phyloP scores from a whole-genome alignment of 2,888 invertebrate genomes.

The Campoplex capitator region DNA sequence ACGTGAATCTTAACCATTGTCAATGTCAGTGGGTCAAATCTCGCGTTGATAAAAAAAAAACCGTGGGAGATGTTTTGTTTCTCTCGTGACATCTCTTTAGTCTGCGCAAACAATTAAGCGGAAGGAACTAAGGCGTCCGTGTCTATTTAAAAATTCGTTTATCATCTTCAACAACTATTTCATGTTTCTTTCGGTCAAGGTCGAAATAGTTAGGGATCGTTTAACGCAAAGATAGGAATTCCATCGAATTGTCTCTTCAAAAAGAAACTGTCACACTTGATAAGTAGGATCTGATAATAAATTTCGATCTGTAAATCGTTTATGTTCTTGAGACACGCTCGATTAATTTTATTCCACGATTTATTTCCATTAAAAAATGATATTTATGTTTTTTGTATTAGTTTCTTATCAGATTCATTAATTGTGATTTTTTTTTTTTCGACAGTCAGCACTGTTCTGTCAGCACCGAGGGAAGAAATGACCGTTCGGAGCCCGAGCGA shows the following conservation, averaged over 20 bases:
- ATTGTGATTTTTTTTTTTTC: constrained; percentile 8
- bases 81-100: constrained; percentile 17
- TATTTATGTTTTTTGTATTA: neutral
- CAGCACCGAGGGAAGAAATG: constrained; percentile 25
- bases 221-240: neutral
- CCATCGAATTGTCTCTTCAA: neutral
- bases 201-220: neutral
- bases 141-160: neutral
- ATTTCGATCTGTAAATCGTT: neutral
- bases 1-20: constrained; percentile 57
- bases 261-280: neutral
- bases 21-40: constrained; percentile 70
- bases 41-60: constrained; percentile 30
- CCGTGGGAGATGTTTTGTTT: constrained; percentile 43
- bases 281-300: neutral
- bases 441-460: constrained; percentile 46
- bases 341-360: neutral
- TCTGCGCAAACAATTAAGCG: constrained; percentile 50
- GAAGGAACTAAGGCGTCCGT: constrained; percentile 43
- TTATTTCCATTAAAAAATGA: neutral
- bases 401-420: neutral
- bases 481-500: neutral
- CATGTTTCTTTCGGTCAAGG: neutral
- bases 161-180: neutral
- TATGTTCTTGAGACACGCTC: neutral